Evolutionary conservation across 2,113 vertebrate species (phyloP).

Genomic region (Scartelaos histophorus): DNA sequence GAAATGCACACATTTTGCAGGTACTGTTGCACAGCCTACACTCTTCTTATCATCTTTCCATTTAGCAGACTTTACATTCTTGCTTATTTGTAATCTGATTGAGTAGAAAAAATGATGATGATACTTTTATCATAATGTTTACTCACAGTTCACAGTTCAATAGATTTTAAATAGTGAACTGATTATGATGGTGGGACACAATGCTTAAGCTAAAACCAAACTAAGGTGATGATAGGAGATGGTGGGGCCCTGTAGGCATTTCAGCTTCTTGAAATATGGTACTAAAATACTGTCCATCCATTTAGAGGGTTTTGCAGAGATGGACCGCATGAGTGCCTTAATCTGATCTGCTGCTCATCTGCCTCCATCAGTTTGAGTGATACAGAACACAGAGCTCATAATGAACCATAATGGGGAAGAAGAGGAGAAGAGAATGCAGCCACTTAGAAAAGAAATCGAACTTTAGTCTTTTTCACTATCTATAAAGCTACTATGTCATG

Average conservation of each 20-base stretch:
- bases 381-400: slow-evolving; percentile 19
- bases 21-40: background rate
- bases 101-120: background rate
- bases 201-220: no score
- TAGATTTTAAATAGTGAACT: no score
- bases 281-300: background rate
- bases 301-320: background rate
- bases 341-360: slow-evolving; percentile 18
- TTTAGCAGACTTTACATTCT: slow-evolving; percentile 4
- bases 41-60: background rate
- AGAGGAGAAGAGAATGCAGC: background rate
- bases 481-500: no score
- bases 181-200: no score
- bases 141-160: background rate
- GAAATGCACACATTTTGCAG: background rate
- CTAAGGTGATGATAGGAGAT: no score
- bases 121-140: background rate
- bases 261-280: background rate
- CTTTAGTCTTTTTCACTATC: background rate
- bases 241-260: background rate
- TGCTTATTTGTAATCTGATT: background rate
- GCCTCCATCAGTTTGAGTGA: slow-evolving; percentile 9
- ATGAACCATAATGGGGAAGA: slow-evolving; percentile 14
- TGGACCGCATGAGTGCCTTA: slow-evolving; percentile 16
- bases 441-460: background rate